These are phyloP conservation scores for Antheraea pernyi DNA, from an alignment of 1,140 invertebrate genomes.

Conservation along the genomic window DNA sequence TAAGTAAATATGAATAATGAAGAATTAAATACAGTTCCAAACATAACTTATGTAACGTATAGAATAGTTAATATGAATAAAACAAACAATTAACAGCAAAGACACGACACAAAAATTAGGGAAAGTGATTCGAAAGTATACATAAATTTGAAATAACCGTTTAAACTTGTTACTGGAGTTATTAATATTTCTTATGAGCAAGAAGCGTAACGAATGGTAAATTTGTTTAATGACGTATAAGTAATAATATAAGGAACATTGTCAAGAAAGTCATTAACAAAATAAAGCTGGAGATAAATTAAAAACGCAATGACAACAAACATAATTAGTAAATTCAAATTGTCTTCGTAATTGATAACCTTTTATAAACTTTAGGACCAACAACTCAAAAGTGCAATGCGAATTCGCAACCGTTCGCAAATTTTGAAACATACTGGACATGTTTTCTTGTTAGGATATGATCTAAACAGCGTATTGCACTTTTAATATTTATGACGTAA, in stretches of 20 bases:
- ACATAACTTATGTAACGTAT: not conserved
- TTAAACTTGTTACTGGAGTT: not conserved
- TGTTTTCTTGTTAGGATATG: too few relatives aligned
- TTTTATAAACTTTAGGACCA: too few relatives aligned
- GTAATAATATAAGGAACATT: not conserved
- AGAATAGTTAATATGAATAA: too few relatives aligned
- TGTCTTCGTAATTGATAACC: too few relatives aligned
- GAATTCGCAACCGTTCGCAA: too few relatives aligned
- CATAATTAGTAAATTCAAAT: too few relatives aligned
- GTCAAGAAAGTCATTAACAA: not conserved
- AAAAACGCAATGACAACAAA: not conserved
- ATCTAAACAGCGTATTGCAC: too few relatives aligned
- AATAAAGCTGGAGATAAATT: not conserved
- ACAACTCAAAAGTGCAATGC: too few relatives aligned
- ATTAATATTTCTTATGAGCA: not conserved
- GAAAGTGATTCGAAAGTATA: constrained; percentile 14
- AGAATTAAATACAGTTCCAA: not conserved
- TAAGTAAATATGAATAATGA: not conserved
- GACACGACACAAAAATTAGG: not conserved
- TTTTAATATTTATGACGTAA: too few relatives aligned
- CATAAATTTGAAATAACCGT: constrained; percentile 8
- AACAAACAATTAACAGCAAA: not conserved
- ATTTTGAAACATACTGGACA: too few relatives aligned
- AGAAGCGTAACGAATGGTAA: not conserved
- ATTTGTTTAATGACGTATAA: not conserved